phyloP scores from a whole-genome alignment of 2,888 invertebrate species.

The Terebella lapidaria region DNA sequence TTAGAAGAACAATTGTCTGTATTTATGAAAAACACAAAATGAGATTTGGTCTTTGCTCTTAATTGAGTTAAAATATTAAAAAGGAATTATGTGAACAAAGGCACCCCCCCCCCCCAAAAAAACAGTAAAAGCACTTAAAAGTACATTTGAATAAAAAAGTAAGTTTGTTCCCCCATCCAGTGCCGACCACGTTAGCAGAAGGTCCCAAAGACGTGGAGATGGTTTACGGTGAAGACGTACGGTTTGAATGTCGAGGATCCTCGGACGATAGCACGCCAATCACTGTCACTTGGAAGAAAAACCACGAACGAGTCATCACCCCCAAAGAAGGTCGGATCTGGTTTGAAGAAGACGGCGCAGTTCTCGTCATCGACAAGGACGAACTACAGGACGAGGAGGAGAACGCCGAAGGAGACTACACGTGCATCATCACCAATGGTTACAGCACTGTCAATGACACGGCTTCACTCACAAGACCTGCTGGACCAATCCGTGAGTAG shows the following conservation, averaged over 20 bases:
- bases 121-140: too few relatives aligned
- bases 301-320: background rate
- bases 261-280: conserved; percentile 24
- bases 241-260: conserved; percentile 10
- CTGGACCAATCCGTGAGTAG: background rate
- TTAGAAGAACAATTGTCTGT: too few relatives aligned
- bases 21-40: too few relatives aligned
- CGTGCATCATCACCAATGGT: conserved; percentile 2
- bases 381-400: background rate
- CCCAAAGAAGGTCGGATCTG: background rate
- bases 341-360: background rate
- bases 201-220: conserved; percentile 9
- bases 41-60: too few relatives aligned
- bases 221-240: conserved; percentile 3
- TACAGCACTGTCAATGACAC: conserved; percentile 5
- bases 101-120: too few relatives aligned
- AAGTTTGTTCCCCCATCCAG: too few relatives aligned
- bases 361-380: conserved; percentile 1
- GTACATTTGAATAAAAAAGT: too few relatives aligned
- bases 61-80: too few relatives aligned
- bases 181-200: conserved; percentile 9
- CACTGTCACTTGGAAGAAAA: conserved; percentile 9
- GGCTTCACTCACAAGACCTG: background rate
- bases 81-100: too few relatives aligned
- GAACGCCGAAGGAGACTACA: background rate